Evolutionary conservation across 2,888 invertebrate species (phyloP).

Genomic region (Dendrolimus pini): DNA sequence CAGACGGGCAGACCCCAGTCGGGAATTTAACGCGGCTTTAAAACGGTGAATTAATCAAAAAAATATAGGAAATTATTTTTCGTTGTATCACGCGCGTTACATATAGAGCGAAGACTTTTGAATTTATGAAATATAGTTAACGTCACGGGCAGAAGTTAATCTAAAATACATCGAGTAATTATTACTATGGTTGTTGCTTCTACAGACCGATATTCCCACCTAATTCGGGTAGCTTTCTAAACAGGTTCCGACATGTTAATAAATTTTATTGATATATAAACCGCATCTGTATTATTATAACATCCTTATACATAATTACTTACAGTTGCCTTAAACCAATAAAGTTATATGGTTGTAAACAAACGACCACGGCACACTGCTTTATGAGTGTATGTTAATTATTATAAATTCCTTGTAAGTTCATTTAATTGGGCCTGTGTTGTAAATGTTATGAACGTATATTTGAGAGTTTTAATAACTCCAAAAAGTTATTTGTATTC

Average conservation of each 20-base stretch:
- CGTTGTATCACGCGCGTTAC: no score
- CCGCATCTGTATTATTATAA: slow-evolving; percentile 17
- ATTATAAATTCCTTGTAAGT: slow-evolving; percentile 29
- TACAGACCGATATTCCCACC: no score
- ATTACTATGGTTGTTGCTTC: no score
- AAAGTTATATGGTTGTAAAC: slow-evolving; percentile 42
- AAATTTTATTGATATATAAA: slow-evolving; percentile 22
- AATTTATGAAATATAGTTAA: no score
- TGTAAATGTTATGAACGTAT: slow-evolving; percentile 23
- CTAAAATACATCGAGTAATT: no score
- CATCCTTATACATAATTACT: slow-evolving; percentile 23
- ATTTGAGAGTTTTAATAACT: background rate
- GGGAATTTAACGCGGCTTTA: no score
- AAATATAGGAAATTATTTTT: no score
- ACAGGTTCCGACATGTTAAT: slow-evolving; percentile 25
- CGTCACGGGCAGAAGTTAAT: no score
- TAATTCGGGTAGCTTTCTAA: slow-evolving; percentile 12
- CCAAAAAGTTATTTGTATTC: no score
- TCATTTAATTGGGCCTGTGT: slow-evolving; percentile 30
- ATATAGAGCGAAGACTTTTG: no score
- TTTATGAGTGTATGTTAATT: slow-evolving; percentile 23
- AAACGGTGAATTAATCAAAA: no score
- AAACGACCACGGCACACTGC: slow-evolving; percentile 26
- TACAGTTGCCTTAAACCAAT: slow-evolving; percentile 29
- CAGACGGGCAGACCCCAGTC: no score